Base-by-base conservation (phyloP, 2,797 vertebrate genomes). In the Myotis findleyi region DNA sequence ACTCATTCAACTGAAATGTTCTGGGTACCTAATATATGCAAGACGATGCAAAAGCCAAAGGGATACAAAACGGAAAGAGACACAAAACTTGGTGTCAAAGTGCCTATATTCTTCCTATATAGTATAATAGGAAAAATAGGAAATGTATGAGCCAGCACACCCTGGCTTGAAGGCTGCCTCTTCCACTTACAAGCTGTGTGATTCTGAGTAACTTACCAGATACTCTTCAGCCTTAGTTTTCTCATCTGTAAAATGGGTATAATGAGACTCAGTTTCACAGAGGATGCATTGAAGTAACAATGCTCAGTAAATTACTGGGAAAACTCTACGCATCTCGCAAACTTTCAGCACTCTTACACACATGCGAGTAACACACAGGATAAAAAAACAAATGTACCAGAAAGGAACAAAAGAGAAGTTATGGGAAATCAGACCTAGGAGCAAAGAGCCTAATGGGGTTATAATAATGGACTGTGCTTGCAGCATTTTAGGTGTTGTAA, bases 401-500 rank as follows among this genome's bases (percentile, higher is more conserved):
- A 47, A 55, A 84, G 51, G 13, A 23, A 23, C 16, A 41, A 38
- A 71, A 16, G 69, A 27, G 10, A 41, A n/a, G 14, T 2, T 4
- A 20, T 1, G 7, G 73, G 33, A 76, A 53, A 33, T 51, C 49
- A 33, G n/a, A 14, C 11, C 18, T 12, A 76, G 73, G 30, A 76
- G 18, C 0, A 0, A 21, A 18, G 33, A 76, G 41, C 41, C n/a
- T 49, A 6, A 14, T 0, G 1, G 3, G 1, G 3, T 59, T 21
- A 16, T 25, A 11, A n/a, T 27, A 9, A 44, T 38, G 0, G 3
- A 20, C 36, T 1, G 33, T 8, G 41, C 5, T 21, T 27, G 0
- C 3, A 4, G 17, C 3, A 0, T 5, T 7, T 7, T 20, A 64
- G 33, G 17, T 7, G 14, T 1, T 11, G 4, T 17, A 10, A 23